Conservation (phyloP, 2,113 vertebrate species). For the Lagopus muta region DNA sequence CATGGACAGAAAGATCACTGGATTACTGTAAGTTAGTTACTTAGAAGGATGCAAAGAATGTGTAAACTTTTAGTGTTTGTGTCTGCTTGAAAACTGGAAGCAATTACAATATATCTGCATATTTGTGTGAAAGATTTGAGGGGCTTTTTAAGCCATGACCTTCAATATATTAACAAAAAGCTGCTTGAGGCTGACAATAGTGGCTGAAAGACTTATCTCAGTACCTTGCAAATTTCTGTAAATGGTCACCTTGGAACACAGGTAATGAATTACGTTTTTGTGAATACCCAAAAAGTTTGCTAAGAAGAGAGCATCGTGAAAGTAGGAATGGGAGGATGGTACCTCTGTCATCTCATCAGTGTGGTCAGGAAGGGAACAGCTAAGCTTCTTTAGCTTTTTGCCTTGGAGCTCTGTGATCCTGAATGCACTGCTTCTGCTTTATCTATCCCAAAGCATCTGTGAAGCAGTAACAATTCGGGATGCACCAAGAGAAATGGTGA, state of each 20-base stretch:
- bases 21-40: neutral
- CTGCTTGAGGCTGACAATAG: neutral
- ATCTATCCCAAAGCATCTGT: neutral
- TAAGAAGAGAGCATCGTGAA: neutral
- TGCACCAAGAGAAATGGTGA: neutral
- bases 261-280: neutral
- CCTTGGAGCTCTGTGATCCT: neutral
- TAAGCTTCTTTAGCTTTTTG: neutral
- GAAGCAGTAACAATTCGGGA: neutral
- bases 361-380: neutral
- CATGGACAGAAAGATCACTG: neutral
- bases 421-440: neutral
- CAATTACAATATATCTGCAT: neutral
- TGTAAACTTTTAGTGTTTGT: neutral
- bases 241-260: neutral
- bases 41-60: neutral
- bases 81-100: slow-evolving; percentile 7
- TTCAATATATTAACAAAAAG: neutral
- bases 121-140: neutral
- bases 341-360: neutral
- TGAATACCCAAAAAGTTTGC: neutral
- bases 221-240: neutral
- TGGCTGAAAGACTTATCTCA: neutral
- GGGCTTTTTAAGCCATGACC: neutral
- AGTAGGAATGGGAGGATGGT: neutral